Percentiles rank a stretch among this genome's conserved stretches.
Evolutionary conservation across 2,113 vertebrate genomes (phyloP).

Genomic region (Pedetes capensis): DNA sequence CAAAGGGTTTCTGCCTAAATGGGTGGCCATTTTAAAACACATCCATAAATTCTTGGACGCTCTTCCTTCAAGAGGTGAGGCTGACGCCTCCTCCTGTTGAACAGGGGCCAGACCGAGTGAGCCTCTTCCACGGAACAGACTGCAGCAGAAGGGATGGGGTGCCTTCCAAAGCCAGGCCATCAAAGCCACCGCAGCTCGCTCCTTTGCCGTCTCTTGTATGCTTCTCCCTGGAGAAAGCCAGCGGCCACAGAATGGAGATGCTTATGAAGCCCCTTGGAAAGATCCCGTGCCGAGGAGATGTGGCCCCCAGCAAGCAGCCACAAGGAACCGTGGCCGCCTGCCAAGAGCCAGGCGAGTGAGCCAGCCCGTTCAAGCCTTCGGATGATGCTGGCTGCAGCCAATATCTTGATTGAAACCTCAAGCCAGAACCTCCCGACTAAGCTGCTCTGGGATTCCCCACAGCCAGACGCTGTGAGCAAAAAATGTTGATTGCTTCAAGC

Average conservation of each 20-base stretch:
- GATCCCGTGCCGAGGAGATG: neutral
- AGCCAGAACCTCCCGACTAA: neutral
- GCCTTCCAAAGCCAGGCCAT: neutral
- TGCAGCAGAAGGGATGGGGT: neutral
- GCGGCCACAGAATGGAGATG: neutral
- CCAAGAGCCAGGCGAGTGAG: neutral
- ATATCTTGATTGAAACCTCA: neutral
- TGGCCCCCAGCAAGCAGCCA: neutral
- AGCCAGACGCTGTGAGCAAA: neutral
- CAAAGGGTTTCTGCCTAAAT: fast-evolving
- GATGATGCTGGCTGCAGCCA: neutral
- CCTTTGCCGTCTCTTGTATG: neutral
- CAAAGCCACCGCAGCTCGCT: neutral
- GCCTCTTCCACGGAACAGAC: neutral
- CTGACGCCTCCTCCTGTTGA: neutral
- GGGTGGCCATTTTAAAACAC: neutral
- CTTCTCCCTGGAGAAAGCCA: neutral
- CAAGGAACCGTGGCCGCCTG: neutral
- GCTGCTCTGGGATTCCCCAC: neutral
- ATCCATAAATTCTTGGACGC: neutral
- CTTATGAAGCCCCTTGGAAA: neutral
- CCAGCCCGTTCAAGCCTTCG: neutral
- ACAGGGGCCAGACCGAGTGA: too few relatives aligned
- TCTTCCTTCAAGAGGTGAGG: neutral
- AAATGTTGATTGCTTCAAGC: neutral